Conservation (phyloP, 1,140 invertebrate genomes). For the Chymomyza costata region DNA sequence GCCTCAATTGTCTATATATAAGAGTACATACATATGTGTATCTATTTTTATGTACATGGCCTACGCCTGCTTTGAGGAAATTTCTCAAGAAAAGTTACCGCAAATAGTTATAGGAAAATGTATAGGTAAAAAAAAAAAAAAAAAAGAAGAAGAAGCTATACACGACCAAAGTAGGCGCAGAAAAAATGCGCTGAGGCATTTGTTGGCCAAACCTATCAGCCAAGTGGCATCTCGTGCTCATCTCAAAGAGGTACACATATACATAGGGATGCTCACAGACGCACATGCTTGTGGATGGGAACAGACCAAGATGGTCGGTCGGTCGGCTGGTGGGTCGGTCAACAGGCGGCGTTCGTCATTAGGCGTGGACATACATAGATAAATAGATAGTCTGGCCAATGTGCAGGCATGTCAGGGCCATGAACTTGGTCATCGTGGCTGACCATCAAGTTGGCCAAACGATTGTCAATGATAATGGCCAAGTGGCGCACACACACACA, state of each 20-base stretch:
- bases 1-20: constrained; percentile 27
- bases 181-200: constrained; percentile 53
- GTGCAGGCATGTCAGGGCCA: constrained; percentile 65
- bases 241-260: no score
- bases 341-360: constrained; percentile 18
- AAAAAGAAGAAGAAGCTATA: no score
- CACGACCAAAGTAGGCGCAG: constrained; percentile 56
- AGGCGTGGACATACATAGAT: constrained; percentile 6
- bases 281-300: no score
- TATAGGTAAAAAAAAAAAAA: no score
- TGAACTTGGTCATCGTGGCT: constrained; percentile 59
- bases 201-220: constrained; percentile 53
- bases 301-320: no score
- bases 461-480: constrained; percentile 59
- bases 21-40: no score
- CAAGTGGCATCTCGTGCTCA: constrained; percentile 67
- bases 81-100: constrained; percentile 55
- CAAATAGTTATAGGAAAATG: constrained; percentile 51
- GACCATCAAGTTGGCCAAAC: constrained; percentile 53
- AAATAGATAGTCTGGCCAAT: constrained; percentile 23
- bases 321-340: no score
- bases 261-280: constrained; percentile 8
- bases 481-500: no score
- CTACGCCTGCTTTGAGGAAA: constrained; percentile 5
- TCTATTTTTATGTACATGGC: no score